Evolutionary conservation across 2,797 vertebrate species (phyloP).

Genomic region (Brachyalestes nurse): DNA sequence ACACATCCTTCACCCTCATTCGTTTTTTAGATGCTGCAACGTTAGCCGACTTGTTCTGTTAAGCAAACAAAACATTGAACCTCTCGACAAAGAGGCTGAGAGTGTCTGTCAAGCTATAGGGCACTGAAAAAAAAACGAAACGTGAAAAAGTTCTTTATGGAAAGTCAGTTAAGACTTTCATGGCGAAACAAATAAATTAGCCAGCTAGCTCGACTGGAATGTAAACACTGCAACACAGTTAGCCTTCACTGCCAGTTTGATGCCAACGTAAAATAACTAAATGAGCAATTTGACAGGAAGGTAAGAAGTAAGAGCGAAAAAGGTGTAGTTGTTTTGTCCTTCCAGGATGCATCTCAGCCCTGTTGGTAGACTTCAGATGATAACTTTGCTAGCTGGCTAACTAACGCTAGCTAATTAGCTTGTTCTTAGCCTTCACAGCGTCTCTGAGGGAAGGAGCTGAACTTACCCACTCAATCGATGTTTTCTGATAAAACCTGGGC

Average conservation of each 20-base stretch:
- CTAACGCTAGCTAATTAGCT: constrained; percentile 49
- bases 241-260: background rate
- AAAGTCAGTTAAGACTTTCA: background rate
- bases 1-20: background rate
- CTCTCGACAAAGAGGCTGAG: background rate
- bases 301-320: background rate
- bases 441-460: background rate
- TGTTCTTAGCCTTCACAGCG: background rate
- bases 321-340: background rate
- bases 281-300: too few species aligned
- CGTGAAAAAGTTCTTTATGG: background rate
- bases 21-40: too few species aligned
- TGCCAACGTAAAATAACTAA: background rate
- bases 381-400: constrained; percentile 62
- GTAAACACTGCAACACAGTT: background rate
- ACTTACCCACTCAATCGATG: constrained; percentile 10
- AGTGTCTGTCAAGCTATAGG: background rate
- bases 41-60: background rate
- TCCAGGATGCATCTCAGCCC: background rate
- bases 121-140: background rate
- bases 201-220: background rate
- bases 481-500: background rate
- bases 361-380: too few species aligned
- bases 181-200: background rate
- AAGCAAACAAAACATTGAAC: background rate